Conservation (phyloP, 2,113 vertebrate species). For the Vanacampus margaritifer region DNA sequence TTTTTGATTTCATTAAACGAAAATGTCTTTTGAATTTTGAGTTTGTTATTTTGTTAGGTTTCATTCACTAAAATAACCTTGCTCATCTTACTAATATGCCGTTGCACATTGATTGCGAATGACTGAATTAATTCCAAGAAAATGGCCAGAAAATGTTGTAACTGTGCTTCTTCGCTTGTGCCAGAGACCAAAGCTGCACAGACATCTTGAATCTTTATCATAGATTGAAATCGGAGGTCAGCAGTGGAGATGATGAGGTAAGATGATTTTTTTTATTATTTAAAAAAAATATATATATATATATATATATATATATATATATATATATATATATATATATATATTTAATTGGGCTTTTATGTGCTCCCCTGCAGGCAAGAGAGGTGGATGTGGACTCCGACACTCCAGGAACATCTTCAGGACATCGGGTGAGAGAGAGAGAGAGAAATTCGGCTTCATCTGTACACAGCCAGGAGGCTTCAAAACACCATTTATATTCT, state of each 20-base stretch:
- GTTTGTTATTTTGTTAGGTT: too few species aligned
- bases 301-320: background rate
- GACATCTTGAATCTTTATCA: conserved; percentile 89
- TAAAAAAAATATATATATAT: background rate
- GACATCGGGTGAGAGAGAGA: conserved; percentile 76
- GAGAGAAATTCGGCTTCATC: background rate
- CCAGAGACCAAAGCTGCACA: conserved; percentile 90
- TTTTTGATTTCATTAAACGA: too few species aligned
- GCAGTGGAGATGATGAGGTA: conserved; percentile 78
- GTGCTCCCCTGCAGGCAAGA: conserved; percentile 70
- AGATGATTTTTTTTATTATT: background rate
- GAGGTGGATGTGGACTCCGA: conserved; percentile 91
- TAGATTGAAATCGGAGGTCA: conserved; percentile 85
- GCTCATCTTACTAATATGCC: too few species aligned
- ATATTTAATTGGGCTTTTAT: background rate
- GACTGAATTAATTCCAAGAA: background rate
- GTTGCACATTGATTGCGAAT: background rate
- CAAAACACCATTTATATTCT: background rate
- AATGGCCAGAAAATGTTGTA: background rate
- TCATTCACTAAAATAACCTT: too few species aligned
- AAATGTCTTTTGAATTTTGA: too few species aligned
- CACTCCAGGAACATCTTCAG: conserved; percentile 89
- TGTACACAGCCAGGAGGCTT: background rate
- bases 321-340: background rate
- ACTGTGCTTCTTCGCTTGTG: background rate